Conservation (phyloP, 1,140 invertebrate genomes). For the Hetaerina americana region DNA sequence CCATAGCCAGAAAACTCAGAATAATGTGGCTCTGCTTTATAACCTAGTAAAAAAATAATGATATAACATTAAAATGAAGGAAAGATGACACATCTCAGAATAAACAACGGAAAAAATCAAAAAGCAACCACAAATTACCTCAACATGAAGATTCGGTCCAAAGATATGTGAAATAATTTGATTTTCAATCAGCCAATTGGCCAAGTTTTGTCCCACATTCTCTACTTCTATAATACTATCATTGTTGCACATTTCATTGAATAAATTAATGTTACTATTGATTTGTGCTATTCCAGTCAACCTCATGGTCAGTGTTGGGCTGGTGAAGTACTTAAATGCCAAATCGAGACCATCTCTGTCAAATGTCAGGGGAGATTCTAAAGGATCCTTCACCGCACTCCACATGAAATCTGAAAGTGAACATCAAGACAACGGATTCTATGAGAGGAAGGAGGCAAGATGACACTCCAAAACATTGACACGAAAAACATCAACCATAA, state of each 20-base stretch:
- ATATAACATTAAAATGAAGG: not conserved
- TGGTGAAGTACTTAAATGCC: slow-evolving; percentile 90
- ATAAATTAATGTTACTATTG: slow-evolving; percentile 81
- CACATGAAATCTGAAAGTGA: slow-evolving; percentile 68
- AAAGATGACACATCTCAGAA: not conserved
- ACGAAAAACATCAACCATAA: too few species aligned
- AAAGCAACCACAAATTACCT: slow-evolving; percentile 42
- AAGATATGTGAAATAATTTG: slow-evolving; percentile 91
- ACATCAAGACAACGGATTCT: too few species aligned
- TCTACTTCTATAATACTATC: slow-evolving; percentile 74
- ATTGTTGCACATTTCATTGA: slow-evolving; percentile 78
- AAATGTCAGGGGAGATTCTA: slow-evolving; percentile 72
- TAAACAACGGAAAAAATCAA: not conserved
- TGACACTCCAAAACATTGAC: too few species aligned
- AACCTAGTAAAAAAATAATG: slow-evolving; percentile 40
- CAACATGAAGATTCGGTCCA: slow-evolving; percentile 89
- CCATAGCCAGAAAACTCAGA: slow-evolving; percentile 81
- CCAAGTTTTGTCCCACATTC: slow-evolving; percentile 66
- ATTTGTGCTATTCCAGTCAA: slow-evolving; percentile 86
- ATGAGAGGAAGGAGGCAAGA: too few species aligned
- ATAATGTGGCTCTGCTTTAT: slow-evolving; percentile 91
- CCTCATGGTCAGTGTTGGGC: slow-evolving; percentile 82
- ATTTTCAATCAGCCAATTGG: slow-evolving; percentile 77
- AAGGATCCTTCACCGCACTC: slow-evolving; percentile 82
- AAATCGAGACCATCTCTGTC: slow-evolving; percentile 80